phyloP scores from a whole-genome alignment of 2,797 vertebrate genomes.

The Manis crassicaudata region DNA sequence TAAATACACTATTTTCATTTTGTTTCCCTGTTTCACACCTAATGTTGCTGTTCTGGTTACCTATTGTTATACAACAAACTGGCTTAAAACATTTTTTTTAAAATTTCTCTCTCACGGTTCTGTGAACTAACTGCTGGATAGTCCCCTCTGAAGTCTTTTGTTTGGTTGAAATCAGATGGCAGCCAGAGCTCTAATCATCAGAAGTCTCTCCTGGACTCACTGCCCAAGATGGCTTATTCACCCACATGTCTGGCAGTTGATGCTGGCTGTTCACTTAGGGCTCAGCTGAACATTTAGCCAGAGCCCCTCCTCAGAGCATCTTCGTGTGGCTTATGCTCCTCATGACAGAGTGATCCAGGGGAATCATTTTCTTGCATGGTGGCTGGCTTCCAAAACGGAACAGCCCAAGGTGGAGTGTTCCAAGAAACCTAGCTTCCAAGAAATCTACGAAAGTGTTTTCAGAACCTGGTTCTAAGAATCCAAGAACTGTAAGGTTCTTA shows the following conservation, averaged over 20 bases:
- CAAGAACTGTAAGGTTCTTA: not conserved
- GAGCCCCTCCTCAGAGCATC: not conserved
- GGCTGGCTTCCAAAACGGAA: not conserved
- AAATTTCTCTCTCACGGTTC: not conserved
- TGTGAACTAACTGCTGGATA: not conserved
- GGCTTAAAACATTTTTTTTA: not conserved
- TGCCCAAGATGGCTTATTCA: not conserved
- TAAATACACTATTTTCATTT: constrained; percentile 47
- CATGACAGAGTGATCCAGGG: not conserved
- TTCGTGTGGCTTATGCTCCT: not conserved
- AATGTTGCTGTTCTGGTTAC: not conserved
- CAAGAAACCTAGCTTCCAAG: too few relatives aligned
- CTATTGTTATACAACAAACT: not conserved
- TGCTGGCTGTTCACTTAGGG: not conserved
- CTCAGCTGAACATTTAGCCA: not conserved
- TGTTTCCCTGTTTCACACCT: constrained; percentile 21
- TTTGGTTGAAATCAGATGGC: not conserved
- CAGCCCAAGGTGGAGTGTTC: not conserved
- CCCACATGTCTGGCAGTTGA: not conserved
- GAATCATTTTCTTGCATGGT: not conserved
- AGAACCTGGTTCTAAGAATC: too few relatives aligned
- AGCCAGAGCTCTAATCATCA: not conserved
- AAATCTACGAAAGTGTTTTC: too few relatives aligned
- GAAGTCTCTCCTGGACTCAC: not conserved
- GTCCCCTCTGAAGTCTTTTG: constrained; percentile 7